Conservation (phyloP, 2,797 vertebrate species). For the Oophaga sylvatica region DNA sequence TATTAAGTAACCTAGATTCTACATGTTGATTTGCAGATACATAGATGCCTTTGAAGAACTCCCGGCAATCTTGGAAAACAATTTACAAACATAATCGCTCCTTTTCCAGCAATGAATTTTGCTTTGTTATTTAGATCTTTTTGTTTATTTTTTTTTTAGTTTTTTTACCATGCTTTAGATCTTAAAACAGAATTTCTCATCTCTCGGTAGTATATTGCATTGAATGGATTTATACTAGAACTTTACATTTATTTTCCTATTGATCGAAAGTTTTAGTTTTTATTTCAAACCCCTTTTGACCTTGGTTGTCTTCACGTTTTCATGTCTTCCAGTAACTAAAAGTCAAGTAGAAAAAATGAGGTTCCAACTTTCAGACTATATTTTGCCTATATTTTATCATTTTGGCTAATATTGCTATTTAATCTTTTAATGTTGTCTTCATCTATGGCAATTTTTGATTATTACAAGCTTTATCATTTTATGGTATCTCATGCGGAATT, state of each 20-base stretch:
- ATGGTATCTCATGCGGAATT: too few species aligned
- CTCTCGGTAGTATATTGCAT: not conserved
- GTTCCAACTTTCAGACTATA: not conserved
- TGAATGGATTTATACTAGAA: not conserved
- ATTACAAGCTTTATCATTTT: too few species aligned
- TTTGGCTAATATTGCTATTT: too few species aligned
- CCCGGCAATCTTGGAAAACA: not conserved
- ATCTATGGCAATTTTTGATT: not conserved
- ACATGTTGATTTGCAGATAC: slow-evolving; percentile 37
- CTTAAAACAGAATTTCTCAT: not conserved
- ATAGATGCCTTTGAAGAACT: slow-evolving; percentile 31
- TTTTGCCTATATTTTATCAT: too few species aligned
- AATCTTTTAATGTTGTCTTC: not conserved
- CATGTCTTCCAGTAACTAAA: not conserved
- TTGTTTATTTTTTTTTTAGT: not conserved
- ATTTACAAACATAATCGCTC: slow-evolving; percentile 21
- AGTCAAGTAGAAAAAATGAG: not conserved
- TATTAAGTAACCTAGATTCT: slow-evolving; percentile 5
- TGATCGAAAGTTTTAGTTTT: not conserved
- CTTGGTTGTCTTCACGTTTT: not conserved
- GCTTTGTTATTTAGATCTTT: slow-evolving; percentile 16
- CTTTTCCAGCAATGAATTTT: not conserved
- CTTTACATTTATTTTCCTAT: not conserved
- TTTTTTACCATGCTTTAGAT: not conserved
- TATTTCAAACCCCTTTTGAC: not conserved